Percentiles rank a stretch among this genome's conserved stretches.
Evolutionary conservation across 2,888 invertebrate species (phyloP).

Genomic region (Caenorhabditis zanzibari): DNA sequence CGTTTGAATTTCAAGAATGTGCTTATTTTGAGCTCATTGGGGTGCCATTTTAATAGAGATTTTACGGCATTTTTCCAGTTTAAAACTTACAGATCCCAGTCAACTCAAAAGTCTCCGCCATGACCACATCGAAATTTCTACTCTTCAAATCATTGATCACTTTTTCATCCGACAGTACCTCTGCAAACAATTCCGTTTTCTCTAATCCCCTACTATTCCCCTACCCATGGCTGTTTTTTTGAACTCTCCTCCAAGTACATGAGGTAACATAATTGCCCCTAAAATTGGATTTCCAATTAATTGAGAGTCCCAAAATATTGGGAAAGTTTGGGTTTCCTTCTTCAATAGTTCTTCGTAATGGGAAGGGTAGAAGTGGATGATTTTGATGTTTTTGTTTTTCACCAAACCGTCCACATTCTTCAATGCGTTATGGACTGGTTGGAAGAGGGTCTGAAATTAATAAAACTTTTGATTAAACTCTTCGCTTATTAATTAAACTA

Average conservation of each 20-base stretch:
- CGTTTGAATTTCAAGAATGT: no score
- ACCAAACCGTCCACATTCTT: constrained; percentile 45
- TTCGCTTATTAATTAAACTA: no score
- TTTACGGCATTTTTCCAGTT: no score
- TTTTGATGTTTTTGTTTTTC: constrained; percentile 48
- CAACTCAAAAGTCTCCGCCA: constrained; percentile 50
- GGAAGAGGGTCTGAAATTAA: constrained; percentile 52
- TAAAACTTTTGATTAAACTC: no score
- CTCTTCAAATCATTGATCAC: constrained; percentile 24
- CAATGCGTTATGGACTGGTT: constrained; percentile 33
- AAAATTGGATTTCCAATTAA: constrained; percentile 32
- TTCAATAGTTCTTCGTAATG: constrained; percentile 44
- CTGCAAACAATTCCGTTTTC: constrained; percentile 17
- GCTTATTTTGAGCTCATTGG: no score
- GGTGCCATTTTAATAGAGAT: background rate
- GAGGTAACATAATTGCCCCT: constrained; percentile 13
- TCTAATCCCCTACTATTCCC: background rate
- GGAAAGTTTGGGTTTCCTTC: constrained; percentile 35
- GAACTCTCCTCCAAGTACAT: constrained; percentile 15
- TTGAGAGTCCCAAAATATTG: constrained; percentile 50
- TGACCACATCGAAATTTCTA: constrained; percentile 37
- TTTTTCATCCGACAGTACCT: constrained; percentile 28
- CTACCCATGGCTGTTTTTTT: constrained; percentile 40
- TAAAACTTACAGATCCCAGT: constrained; percentile 44
- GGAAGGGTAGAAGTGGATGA: constrained; percentile 49